Percentiles rank a stretch among this genome's conserved stretches.
Conservation (phyloP, 2,113 vertebrate genomes). For the Columba janthina region DNA sequence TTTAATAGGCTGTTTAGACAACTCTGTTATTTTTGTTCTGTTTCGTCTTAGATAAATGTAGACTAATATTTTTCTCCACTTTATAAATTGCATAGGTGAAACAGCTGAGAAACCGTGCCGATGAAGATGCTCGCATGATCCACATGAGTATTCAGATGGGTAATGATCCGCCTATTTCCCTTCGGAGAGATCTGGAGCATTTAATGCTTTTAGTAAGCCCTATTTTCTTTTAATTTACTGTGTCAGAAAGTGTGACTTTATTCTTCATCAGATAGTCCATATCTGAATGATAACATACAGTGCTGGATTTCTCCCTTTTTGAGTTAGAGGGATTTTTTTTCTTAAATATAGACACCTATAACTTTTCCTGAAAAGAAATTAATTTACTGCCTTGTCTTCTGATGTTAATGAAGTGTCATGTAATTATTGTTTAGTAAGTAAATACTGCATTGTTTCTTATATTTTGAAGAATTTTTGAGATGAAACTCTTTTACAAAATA, state of each 20-base stretch:
- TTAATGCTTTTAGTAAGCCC: slow-evolving; percentile 90
- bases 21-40: not conserved
- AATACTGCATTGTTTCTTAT: not conserved
- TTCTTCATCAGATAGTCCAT: not conserved
- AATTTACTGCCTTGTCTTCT: not conserved
- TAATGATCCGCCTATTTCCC: slow-evolving; percentile 86
- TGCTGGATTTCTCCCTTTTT: not conserved
- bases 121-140: slow-evolving; percentile 94
- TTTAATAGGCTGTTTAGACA: not conserved
- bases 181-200: slow-evolving; percentile 92
- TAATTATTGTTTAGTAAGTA: not conserved
- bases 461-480: not conserved
- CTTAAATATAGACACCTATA: not conserved
- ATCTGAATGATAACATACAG: not conserved
- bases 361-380: not conserved
- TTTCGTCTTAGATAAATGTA: not conserved
- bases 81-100: slow-evolving; percentile 83
- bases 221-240: not conserved
- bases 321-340: not conserved
- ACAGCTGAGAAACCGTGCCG: slow-evolving; percentile 93
- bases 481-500: not conserved
- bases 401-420: not conserved
- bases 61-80: not conserved
- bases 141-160: slow-evolving; percentile 98
- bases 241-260: not conserved